A percentile compares a stretch with the other conserved stretches of the same genome.
These are phyloP conservation scores for Ennomos erosarius DNA, from an alignment of 2,888 invertebrate genomes.

Conservation along the genomic window DNA sequence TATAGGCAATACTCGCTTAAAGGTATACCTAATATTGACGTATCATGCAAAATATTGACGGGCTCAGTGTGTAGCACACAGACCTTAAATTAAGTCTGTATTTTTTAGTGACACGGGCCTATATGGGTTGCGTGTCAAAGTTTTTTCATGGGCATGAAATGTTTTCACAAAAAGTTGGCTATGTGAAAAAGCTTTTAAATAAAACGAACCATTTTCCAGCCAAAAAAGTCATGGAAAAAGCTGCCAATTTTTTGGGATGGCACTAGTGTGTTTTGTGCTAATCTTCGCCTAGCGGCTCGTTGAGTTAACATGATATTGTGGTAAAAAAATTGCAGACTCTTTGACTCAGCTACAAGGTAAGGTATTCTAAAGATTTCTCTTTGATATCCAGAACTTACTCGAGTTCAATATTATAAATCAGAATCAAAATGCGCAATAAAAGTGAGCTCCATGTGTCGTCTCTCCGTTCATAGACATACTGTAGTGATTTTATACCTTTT, in stretches of 20 bases:
- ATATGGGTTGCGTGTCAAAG: constrained; percentile 30
- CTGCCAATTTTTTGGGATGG: constrained; percentile 14
- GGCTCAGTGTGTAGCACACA: too few relatives aligned
- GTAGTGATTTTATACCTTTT: too few relatives aligned
- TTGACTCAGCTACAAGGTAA: too few relatives aligned
- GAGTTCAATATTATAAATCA: too few relatives aligned
- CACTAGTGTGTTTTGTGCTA: constrained; percentile 9
- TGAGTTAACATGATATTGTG: neutral
- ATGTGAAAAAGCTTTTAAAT: constrained; percentile 42
- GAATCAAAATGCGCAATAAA: too few relatives aligned
- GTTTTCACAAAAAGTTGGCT: constrained; percentile 35
- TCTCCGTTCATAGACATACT: too few relatives aligned
- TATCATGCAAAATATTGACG: too few relatives aligned
- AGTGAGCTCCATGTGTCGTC: too few relatives aligned
- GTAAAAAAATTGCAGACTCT: too few relatives aligned
- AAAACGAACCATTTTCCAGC: constrained; percentile 37
- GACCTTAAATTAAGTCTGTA: neutral
- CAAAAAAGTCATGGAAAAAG: constrained; percentile 29
- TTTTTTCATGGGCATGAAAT: constrained; percentile 37
- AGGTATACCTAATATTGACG: too few relatives aligned
- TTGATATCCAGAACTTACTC: too few relatives aligned
- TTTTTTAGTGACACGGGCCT: constrained; percentile 16
- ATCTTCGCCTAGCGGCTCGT: neutral
- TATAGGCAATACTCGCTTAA: constrained; percentile 1
- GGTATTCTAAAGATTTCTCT: too few relatives aligned